phyloP scores from a whole-genome alignment of 1,140 invertebrate genomes.

The Venustaconcha ellipsiformis region DNA sequence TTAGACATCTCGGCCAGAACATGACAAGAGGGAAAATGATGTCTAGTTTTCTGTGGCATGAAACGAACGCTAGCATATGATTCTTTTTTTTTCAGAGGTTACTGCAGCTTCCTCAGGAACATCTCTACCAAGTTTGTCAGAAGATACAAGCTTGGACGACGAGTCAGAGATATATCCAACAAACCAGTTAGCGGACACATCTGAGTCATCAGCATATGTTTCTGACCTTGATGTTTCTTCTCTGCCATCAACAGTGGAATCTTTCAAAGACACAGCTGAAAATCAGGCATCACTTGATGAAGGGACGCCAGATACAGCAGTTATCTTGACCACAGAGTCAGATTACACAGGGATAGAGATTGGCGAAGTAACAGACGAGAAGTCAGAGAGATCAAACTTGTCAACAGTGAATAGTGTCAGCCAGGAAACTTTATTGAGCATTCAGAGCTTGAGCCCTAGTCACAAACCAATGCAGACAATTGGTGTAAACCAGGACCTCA shows the following conservation, averaged over 20 bases:
- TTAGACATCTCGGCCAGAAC: too few relatives aligned
- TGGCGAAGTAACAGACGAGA: slow-evolving; percentile 61
- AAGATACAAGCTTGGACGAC: slow-evolving; percentile 34
- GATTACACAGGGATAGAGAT: slow-evolving; percentile 64
- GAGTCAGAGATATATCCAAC: slow-evolving; percentile 33
- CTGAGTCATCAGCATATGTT: slow-evolving; percentile 29
- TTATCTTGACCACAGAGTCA: slow-evolving; percentile 37
- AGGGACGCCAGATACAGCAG: slow-evolving; percentile 7
- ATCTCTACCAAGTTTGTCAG: slow-evolving; percentile 8
- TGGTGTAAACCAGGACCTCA: slow-evolving; percentile 57
- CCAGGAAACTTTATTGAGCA: slow-evolving; percentile 62
- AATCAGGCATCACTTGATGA: slow-evolving; percentile 7
- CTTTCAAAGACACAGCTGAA: not conserved
- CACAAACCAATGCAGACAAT: not conserved
- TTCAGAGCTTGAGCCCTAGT: slow-evolving; percentile 57
- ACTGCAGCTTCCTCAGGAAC: too few relatives aligned
- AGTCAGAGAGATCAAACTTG: slow-evolving; percentile 55
- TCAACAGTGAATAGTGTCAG: slow-evolving; percentile 56
- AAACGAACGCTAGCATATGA: too few relatives aligned
- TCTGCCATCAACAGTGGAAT: too few relatives aligned
- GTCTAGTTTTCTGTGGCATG: too few relatives aligned
- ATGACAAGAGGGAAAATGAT: too few relatives aligned
- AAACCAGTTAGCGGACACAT: slow-evolving; percentile 22
- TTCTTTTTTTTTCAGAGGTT: too few relatives aligned
- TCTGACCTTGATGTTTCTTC: slow-evolving; percentile 33